Base-by-base conservation (phyloP, 2,888 invertebrate genomes). In the Arctia plantaginis region DNA sequence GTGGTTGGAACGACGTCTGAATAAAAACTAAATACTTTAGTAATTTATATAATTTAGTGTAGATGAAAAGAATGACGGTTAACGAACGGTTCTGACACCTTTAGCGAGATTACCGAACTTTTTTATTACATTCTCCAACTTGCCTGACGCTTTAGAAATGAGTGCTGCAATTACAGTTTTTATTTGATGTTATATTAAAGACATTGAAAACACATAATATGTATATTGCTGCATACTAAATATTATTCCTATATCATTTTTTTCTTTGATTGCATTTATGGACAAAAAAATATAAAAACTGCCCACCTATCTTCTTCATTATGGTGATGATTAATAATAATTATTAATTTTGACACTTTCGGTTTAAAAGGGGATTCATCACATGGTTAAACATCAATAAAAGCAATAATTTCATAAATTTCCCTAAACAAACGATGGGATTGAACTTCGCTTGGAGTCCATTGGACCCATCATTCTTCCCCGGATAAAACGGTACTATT, bases 401-500 rank as follows among this genome's bases (percentile, higher is more conserved):
- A 85, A 89, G 84, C 83, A 86, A 90, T 90, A 86, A 90, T 89
- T 90, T 86, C 79, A 81, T 88, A 87, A 88, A 90, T 91, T 89
- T 90, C 87, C 90, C 91, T 90, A 89, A 88, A 91, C 90, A 93
- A 94, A 94, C 91, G 94, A 90, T 77, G 81, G 89, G 90, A 90
- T 92, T 92, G 89, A 89, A 89, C 88, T 86, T 89, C 85, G 86
- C 89, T 90, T 90, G 90, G 90, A 91, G 90, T 89, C 90, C 89
- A 89, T 90, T 89, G 89, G 90, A 83, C 82, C 86, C 80, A 89
- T 90, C 90, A 90, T 90, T 87, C 85, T 82, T 84, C 88, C 86
- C 87, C 82, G 89, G 90, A 93, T 94, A 91, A 93, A 94, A 92
- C 91, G 88, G 88, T 89, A 84, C 93, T 89, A 95, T 95, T 95